Evolutionary conservation across 2,888 invertebrate species (phyloP), one percentile per base, ranked within the genome.

Genomic region (Smittia sp.): DNA sequence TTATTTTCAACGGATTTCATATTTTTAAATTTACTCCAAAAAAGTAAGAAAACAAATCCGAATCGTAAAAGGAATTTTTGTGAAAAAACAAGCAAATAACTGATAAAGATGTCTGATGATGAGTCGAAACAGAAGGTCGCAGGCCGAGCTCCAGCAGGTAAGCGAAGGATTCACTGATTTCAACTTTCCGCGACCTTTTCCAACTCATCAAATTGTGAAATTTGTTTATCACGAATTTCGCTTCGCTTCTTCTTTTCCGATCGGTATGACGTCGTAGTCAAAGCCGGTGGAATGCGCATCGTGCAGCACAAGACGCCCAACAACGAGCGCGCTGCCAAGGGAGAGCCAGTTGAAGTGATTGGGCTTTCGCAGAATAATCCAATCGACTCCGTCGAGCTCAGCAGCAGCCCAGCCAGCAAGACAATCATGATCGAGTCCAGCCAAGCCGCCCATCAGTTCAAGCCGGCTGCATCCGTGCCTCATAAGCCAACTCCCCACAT

Each of bases 61-160:
- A 32, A 32, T 32, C n/a, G n/a, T n/a, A n/a, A n/a, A n/a, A n/a
- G n/a, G n/a, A n/a, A n/a, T n/a, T n/a, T n/a, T n/a, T n/a, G n/a
- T n/a, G n/a, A n/a, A n/a, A n/a, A n/a, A n/a, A n/a, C n/a, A n/a
- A n/a, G n/a, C n/a, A 32, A 32, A 32, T 32, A 32, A 32, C 32
- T 32, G 32, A 15, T 46, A 13, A 78, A 75, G 70, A 82, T 82
- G 82, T 78, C 90, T 77, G 86, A 86, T 77, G 87, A 89, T 78
- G 87, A 85, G 77, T 90, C 89, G 76, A 89, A 91, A 81, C 85
- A 92, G 46, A 92, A 93, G 80, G 69, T 69, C 4, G 94, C 89
- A 76, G 94, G 94, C 74, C 95, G 95, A 83, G 93, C 93, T 76
- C 94, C 94, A 78, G 95, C 95, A 86, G 91, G 95, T 95, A 85